Conservation (phyloP, 1,140 invertebrate genomes). For the Atta texana region DNA sequence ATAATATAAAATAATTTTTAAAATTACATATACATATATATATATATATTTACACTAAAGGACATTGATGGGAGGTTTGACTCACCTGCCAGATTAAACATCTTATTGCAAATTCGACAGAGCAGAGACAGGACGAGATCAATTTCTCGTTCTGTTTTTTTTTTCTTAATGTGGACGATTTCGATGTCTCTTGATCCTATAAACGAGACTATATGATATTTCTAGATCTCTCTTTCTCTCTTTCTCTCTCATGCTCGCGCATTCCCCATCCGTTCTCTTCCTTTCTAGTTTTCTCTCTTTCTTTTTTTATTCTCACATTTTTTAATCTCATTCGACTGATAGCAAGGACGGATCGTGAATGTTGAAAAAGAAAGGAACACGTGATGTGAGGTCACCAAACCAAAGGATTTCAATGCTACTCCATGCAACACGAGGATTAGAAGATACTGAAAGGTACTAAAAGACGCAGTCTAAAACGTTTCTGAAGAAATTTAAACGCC, state of each 20-base stretch:
- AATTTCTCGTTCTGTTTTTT: constrained; percentile 23
- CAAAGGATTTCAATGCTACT: constrained; percentile 78
- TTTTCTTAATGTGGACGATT: neutral
- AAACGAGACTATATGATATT: constrained; percentile 52
- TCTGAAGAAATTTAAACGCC: neutral
- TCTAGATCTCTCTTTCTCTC: constrained; percentile 42
- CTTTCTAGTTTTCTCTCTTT: constrained; percentile 59
- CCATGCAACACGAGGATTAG: constrained; percentile 34
- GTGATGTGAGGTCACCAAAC: constrained; percentile 80
- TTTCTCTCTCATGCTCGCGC: constrained; percentile 52
- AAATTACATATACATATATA: neutral
- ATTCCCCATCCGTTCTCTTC: constrained; percentile 22
- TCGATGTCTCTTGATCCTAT: constrained; percentile 52
- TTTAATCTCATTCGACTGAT: constrained; percentile 30
- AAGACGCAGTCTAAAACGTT: neutral
- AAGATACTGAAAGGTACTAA: neutral
- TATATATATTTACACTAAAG: constrained; percentile 16
- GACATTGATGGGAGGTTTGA: neutral
- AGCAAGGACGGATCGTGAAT: constrained; percentile 16
- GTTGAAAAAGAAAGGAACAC: constrained; percentile 52
- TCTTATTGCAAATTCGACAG: constrained; percentile 36
- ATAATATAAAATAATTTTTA: neutral
- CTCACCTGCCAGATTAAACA: constrained; percentile 28
- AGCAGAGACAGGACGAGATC: neutral
- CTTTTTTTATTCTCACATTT: constrained; percentile 1